Conservation (phyloP, 2,797 vertebrate genomes). For the Pogoniulus pusillus region DNA sequence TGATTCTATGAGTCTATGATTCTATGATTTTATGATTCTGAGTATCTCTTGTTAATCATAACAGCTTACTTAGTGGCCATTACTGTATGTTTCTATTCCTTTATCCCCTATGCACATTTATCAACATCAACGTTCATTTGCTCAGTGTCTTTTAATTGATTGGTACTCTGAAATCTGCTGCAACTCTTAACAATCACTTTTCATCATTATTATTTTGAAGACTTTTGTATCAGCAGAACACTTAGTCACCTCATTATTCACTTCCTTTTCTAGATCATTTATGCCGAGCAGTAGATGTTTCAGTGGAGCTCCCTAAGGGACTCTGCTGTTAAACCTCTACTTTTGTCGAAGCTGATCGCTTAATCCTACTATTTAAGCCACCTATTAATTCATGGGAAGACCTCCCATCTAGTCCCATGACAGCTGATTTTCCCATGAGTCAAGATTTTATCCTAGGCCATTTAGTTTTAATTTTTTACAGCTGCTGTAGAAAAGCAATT, state of each 20-base stretch:
- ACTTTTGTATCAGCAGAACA: not conserved
- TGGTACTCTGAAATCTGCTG: not conserved
- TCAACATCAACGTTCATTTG: not conserved
- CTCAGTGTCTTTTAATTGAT: not conserved
- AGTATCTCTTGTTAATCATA: not conserved
- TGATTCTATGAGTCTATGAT: too few species aligned
- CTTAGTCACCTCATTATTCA: conserved; percentile 37
- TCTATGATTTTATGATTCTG: too few species aligned
- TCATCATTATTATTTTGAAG: not conserved
- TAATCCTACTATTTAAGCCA: conserved; percentile 45
- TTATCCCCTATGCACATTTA: not conserved
- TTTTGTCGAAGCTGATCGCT: conserved; percentile 53
- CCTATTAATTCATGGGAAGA: conserved; percentile 40
- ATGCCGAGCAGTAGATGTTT: not conserved
- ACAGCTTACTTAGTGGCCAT: not conserved
- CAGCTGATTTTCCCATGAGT: not conserved
- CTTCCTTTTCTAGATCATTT: conserved; percentile 36
- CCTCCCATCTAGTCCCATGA: not conserved
- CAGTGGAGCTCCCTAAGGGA: conserved; percentile 32
- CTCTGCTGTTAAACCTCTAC: conserved; percentile 18
- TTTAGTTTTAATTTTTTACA: not conserved
- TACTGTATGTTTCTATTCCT: not conserved
- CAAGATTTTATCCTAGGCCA: not conserved
- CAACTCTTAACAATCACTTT: not conserved
- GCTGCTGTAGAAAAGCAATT: not conserved